Base-by-base conservation (phyloP, 2,888 invertebrate species). In the Amphipyra tragopoginis region DNA sequence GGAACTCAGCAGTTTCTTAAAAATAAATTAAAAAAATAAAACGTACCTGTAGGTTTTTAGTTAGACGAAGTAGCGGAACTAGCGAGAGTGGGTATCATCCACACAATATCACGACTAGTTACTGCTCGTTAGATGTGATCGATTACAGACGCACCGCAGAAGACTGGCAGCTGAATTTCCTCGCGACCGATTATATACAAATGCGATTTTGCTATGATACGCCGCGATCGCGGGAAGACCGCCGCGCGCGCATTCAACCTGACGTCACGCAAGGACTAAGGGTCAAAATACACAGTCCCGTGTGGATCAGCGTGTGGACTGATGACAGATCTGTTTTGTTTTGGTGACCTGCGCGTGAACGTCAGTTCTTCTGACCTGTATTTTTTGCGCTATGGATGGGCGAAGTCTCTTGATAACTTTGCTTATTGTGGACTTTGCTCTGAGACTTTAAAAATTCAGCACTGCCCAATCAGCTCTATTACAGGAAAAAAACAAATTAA, bases 171-270 rank as follows among this genome's bases (percentile, higher is more conserved):
- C 49, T 53, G 61, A 77, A 72, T 66, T 73, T 76, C 62, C 44
- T 63, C 47, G 51, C 74, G 56, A 53, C 67, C 71, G 54, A 65
- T 74, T 80, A 81, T 78, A 81, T 81, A 79, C 65, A 75, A 76
- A 70, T 71, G 66, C 60, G 58, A 72, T 68, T 72, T 69, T 59
- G 58, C 36, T 64, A 61, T 68, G 67, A 71, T 72, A 54, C 56
- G 61, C 13, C 33, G 54, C 39, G 45, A 29, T 51, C 65, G 60
- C 68, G 56, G 47, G 70, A 61, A 62, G 55, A 70, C 39, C 44
- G 36, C 45, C 64, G 61, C 52, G 67, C 52, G 65, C 62, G 75
- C 77, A 60, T 9, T 5, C 11, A 34, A 8, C 8, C 10, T 50
- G 36, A 75, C 71, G 64, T 66, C 78, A 67, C 45, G n/a, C 56